Conservation (phyloP, 1,140 invertebrate species). For the Aricia agestis region DNA sequence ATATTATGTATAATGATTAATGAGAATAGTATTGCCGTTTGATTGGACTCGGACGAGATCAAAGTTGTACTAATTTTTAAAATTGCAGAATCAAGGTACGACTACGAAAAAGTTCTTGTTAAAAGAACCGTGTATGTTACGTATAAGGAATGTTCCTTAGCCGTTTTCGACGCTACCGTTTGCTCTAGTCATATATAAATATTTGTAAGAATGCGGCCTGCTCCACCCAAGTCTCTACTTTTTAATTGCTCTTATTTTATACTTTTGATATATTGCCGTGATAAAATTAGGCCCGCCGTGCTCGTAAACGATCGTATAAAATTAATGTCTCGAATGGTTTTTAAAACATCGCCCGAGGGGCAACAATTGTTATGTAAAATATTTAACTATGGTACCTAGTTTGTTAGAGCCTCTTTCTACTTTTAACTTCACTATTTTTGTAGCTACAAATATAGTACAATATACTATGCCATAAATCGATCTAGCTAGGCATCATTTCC, state of each 20-base stretch:
- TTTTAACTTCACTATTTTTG: no score
- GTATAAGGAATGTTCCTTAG: neutral
- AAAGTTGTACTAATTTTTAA: neutral
- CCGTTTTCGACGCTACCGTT: slow-evolving; percentile 69
- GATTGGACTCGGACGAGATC: no score
- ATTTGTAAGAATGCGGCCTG: slow-evolving; percentile 58
- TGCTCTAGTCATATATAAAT: slow-evolving; percentile 62
- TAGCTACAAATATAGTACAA: no score
- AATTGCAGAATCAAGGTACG: neutral
- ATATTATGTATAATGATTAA: no score
- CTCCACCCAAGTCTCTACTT: slow-evolving; percentile 51
- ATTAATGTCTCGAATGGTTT: slow-evolving; percentile 22
- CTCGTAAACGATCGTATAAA: slow-evolving; percentile 55
- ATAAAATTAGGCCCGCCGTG: slow-evolving; percentile 49
- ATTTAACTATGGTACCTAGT: neutral
- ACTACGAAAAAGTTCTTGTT: no score
- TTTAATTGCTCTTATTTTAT: slow-evolving; percentile 66
- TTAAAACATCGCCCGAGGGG: slow-evolving; percentile 13
- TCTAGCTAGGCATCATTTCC: no score
- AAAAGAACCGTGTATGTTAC: slow-evolving; percentile 69
- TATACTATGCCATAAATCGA: no score
- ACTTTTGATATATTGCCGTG: slow-evolving; percentile 55
- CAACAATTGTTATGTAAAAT: neutral
- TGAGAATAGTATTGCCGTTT: no score
- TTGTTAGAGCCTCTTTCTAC: no score